A percentile compares a stretch with the other conserved stretches of the same genome.
Evolutionary conservation across 2,888 invertebrate genomes (phyloP).

Genomic region (Yponomeuta sedellus): DNA sequence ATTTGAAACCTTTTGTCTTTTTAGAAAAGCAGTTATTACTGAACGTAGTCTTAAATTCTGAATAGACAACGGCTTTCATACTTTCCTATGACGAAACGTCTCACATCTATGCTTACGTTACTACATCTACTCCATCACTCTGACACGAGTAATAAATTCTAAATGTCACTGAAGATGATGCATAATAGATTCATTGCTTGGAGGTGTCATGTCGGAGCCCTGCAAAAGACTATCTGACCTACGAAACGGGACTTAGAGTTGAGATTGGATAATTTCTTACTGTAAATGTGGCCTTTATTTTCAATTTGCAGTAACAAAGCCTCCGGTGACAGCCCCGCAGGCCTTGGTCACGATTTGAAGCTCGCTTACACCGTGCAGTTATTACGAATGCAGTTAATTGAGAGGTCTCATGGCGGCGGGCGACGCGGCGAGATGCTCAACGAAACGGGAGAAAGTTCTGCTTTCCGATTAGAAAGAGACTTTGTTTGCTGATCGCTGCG

Average conservation of each 20-base stretch:
- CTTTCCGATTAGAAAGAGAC: conserved; percentile 18
- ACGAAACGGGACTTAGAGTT: conserved; percentile 25
- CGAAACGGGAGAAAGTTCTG: conserved; percentile 27
- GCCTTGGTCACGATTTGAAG: conserved; percentile 35
- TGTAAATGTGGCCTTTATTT: conserved; percentile 13
- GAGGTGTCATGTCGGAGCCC: conserved; percentile 38
- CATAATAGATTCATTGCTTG: conserved; percentile 55
- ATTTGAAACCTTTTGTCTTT: background rate
- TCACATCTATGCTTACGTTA: conserved; percentile 2
- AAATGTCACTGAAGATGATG: conserved; percentile 65
- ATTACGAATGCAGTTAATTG: conserved; percentile 46
- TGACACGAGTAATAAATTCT: conserved; percentile 62
- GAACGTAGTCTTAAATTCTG: background rate
- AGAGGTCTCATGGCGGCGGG: conserved; percentile 35
- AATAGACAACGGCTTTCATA: conserved; percentile 4
- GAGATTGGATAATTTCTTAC: conserved; percentile 25
- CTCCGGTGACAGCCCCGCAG: conserved; percentile 31
- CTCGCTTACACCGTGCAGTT: conserved; percentile 28
- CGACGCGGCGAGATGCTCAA: conserved; percentile 20
- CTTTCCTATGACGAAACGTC: conserved; percentile 6
- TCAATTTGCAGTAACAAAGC: conserved; percentile 27
- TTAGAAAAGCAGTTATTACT: background rate
- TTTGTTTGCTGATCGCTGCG: conserved; percentile 8
- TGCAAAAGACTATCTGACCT: conserved; percentile 27
- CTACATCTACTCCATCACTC: conserved; percentile 49